These are phyloP conservation scores for Nebria ingens DNA, from an alignment of 1,140 invertebrate genomes.

Conservation along the genomic window DNA sequence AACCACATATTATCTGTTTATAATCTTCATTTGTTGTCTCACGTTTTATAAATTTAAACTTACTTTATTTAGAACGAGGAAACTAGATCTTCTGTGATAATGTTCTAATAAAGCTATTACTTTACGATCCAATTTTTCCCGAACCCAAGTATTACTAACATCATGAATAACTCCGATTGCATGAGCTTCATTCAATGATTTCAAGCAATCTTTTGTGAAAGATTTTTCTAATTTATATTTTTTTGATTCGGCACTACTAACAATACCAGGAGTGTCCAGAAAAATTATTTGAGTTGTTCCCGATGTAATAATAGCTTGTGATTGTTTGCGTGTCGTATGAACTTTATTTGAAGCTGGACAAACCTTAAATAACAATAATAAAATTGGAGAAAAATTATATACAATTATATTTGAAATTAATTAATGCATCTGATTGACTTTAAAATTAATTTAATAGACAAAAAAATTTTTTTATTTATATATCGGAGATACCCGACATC, in stretches of 20 bases:
- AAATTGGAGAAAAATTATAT: too few species aligned
- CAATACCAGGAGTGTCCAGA: conserved; percentile 76
- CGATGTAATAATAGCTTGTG: conserved; percentile 58
- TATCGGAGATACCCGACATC: too few species aligned
- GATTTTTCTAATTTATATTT: conserved; percentile 55
- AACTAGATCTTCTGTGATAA: conserved; percentile 51
- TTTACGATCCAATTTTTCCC: conserved; percentile 54
- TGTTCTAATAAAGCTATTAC: conserved; percentile 56
- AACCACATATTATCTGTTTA: conserved; percentile 13
- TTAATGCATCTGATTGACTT: too few species aligned
- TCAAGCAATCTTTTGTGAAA: conserved; percentile 54
- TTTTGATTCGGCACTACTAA: conserved; percentile 52
- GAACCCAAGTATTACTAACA: conserved; percentile 56
- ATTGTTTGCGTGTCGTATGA: conserved; percentile 73
- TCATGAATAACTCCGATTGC: conserved; percentile 80
- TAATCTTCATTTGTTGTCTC: conserved; percentile 12
- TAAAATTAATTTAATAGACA: too few species aligned
- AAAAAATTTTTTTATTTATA: too few species aligned
- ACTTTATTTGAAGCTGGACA: conserved; percentile 80
- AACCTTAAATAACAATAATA: conserved; percentile 52
- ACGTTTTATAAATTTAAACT: too few species aligned
- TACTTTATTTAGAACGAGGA: conserved; percentile 85
- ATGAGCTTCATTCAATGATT: conserved; percentile 61
- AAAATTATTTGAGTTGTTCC: conserved; percentile 77
- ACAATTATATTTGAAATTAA: too few species aligned